Conservation (phyloP, 2,888 invertebrate species). For the Drosophila conformis region DNA sequence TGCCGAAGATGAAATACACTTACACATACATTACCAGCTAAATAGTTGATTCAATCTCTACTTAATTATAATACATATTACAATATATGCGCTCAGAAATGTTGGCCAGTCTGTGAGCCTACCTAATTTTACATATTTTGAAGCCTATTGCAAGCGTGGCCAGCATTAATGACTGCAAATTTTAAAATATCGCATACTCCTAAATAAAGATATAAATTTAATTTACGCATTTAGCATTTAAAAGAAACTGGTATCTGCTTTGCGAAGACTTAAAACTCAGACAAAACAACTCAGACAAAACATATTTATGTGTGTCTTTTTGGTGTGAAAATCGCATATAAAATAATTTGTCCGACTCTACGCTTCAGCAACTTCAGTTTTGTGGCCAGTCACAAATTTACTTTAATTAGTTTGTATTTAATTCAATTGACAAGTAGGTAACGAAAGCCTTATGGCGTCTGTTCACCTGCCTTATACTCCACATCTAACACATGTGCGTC, state of each 20-base stretch:
- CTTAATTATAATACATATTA: background rate
- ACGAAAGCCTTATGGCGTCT: slow-evolving; percentile 25
- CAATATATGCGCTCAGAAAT: background rate
- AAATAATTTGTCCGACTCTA: background rate
- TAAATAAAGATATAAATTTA: slow-evolving; percentile 13
- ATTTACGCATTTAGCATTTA: slow-evolving; percentile 40
- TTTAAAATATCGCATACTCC: slow-evolving; percentile 17
- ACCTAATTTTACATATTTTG: background rate
- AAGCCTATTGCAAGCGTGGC: background rate
- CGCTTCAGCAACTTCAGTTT: slow-evolving; percentile 10
- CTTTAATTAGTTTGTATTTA: slow-evolving; percentile 72
- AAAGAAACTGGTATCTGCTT: slow-evolving; percentile 25
- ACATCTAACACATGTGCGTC: background rate
- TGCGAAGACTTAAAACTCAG: slow-evolving; percentile 14
- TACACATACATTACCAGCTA: background rate
- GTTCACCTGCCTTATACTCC: slow-evolving; percentile 7
- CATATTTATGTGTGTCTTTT: slow-evolving; percentile 1
- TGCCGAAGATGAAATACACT: background rate
- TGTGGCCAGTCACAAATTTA: slow-evolving; percentile 42
- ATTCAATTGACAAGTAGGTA: slow-evolving; percentile 65
- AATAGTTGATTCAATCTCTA: background rate
- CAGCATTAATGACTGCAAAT: background rate
- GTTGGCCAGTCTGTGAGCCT: background rate
- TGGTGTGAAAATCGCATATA: slow-evolving; percentile 22
- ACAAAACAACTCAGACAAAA: background rate